These are phyloP conservation scores for Falco columbarius DNA, from an alignment of 2,797 vertebrate genomes.

Conservation along the genomic window DNA sequence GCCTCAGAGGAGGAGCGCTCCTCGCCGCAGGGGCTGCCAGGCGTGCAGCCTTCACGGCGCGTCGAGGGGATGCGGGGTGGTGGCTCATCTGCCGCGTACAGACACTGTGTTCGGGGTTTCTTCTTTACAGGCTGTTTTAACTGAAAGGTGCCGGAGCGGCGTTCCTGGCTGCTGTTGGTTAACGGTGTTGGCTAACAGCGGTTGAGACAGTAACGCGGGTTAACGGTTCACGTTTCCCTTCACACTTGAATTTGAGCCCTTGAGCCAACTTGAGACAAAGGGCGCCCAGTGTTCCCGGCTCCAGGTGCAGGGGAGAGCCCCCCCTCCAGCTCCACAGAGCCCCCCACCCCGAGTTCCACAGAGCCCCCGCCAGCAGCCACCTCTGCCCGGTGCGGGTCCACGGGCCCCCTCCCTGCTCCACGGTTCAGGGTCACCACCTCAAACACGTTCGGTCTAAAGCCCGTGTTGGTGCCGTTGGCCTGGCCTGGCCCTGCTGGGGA, in stretches of 20 bases:
- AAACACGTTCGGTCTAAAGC: accelerated
- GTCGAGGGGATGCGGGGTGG: background rate
- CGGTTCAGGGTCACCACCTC: accelerated
- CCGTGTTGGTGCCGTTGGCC: accelerated
- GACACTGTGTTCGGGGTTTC: no score
- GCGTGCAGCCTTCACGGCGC: accelerated
- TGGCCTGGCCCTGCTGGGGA: accelerated
- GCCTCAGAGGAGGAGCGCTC: accelerated
- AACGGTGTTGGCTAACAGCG: background rate
- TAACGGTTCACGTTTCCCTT: background rate
- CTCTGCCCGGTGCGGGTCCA: accelerated
- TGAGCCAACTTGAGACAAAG: background rate
- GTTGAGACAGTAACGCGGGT: background rate
- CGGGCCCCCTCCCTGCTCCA: accelerated
- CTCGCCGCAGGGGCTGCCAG: background rate
- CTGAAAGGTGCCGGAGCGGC: no score
- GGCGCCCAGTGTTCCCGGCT: background rate
- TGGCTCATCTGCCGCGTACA: no score
- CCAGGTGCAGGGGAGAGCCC: background rate
- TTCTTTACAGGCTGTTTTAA: no score
- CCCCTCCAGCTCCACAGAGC: no score
- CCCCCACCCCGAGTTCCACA: accelerated
- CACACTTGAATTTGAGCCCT: accelerated
- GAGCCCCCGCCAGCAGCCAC: accelerated
- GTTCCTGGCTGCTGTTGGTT: background rate